Conservation (phyloP, 2,797 vertebrate species). For the Balearica regulorum region DNA sequence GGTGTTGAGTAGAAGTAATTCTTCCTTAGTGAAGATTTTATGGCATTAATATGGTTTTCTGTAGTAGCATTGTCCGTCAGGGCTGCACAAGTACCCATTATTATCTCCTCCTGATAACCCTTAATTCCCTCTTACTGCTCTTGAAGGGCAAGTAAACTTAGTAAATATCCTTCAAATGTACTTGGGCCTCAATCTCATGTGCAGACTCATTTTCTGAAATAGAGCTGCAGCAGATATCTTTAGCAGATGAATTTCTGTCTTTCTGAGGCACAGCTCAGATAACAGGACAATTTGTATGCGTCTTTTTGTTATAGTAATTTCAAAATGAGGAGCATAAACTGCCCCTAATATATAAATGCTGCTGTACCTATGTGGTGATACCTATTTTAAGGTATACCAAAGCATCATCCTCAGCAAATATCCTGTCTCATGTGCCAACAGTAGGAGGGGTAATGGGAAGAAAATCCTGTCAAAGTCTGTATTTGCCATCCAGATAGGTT, state of each 20-base stretch:
- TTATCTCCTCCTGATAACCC: background rate
- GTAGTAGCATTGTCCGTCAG: background rate
- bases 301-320: background rate
- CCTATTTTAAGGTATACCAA: background rate
- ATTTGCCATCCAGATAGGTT: background rate
- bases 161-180: background rate
- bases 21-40: background rate
- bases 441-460: background rate
- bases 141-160: background rate
- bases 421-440: rapidly evolving
- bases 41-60: background rate
- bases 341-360: background rate
- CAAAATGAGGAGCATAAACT: background rate
- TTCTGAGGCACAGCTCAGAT: background rate
- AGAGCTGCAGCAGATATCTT: background rate
- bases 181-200: background rate
- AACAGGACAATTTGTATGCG: background rate
- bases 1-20: background rate
- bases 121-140: background rate
- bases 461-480: background rate
- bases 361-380: background rate
- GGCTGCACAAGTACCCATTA: background rate
- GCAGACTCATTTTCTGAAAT: background rate
- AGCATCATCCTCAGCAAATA: background rate
- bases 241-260: background rate